Evolutionary conservation across 2,888 invertebrate species (phyloP).

Genomic region (Drosophila meridiana): DNA sequence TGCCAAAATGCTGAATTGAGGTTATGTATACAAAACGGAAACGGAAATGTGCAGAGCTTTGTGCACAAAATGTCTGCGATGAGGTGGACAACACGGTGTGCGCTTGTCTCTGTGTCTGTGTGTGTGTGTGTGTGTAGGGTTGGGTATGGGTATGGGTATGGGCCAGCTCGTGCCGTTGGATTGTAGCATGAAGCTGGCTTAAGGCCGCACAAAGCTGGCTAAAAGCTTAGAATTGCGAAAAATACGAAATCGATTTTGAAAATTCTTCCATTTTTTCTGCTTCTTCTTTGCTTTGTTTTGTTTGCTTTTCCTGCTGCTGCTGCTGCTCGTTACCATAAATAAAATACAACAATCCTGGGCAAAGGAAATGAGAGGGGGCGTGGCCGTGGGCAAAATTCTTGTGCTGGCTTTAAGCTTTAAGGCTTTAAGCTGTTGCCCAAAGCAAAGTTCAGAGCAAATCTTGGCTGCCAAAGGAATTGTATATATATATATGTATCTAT

Average conservation of each 20-base stretch:
- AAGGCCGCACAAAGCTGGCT: constrained; percentile 70
- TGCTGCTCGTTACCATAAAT: constrained; percentile 57
- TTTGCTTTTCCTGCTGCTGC: constrained; percentile 3
- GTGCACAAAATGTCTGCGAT: constrained; percentile 76
- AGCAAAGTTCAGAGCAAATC: constrained; percentile 23
- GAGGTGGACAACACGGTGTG: constrained; percentile 28
- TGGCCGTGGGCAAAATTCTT: constrained; percentile 7
- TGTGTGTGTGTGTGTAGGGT: constrained; percentile 2
- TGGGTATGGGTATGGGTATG: neutral
- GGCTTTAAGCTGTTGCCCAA: constrained; percentile 36
- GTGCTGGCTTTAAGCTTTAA: constrained; percentile 37
- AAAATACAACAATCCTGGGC: constrained; percentile 55
- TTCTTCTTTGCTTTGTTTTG: constrained; percentile 3
- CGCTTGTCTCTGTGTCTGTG: neutral
- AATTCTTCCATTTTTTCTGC: constrained; percentile 28
- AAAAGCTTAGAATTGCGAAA: constrained; percentile 78
- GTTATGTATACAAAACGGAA: constrained; percentile 83
- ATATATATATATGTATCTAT: neutral
- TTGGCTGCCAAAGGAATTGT: neutral
- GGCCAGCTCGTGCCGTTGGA: constrained; percentile 17
- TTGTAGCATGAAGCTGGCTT: constrained; percentile 65
- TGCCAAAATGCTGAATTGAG: constrained; percentile 80
- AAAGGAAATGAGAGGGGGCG: neutral
- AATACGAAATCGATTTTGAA: constrained; percentile 77
- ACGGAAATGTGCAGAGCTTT: constrained; percentile 80